These are phyloP conservation scores for Latheticus oryzae DNA, from an alignment of 2,888 invertebrate species.

Conservation along the genomic window DNA sequence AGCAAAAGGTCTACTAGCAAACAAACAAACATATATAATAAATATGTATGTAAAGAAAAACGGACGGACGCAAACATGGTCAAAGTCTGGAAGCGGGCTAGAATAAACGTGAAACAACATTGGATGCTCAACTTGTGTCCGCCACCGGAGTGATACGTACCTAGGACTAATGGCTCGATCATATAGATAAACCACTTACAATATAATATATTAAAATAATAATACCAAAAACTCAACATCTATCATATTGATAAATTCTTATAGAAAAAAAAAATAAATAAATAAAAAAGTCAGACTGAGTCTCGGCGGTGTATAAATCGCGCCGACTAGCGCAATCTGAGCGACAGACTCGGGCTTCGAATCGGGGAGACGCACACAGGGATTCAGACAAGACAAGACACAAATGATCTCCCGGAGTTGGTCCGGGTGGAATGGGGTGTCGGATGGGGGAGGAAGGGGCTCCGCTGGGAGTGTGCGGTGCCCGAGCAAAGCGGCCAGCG, in stretches of 20 bases:
- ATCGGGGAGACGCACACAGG: slow-evolving; percentile 87
- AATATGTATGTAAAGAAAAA: slow-evolving; percentile 27
- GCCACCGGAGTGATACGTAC: slow-evolving; percentile 65
- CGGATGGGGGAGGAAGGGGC: slow-evolving; percentile 51
- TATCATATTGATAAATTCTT: slow-evolving; percentile 9
- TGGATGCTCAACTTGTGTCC: slow-evolving; percentile 65
- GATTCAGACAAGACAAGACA: slow-evolving; percentile 86
- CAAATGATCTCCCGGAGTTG: slow-evolving; percentile 68
- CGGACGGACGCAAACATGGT: slow-evolving; percentile 50
- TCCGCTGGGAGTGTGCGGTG: slow-evolving; percentile 64
- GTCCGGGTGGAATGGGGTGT: slow-evolving; percentile 42
- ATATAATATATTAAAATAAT: too few relatives aligned
- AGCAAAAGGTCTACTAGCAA: slow-evolving; percentile 62
- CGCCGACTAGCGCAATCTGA: slow-evolving; percentile 48
- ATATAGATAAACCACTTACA: slow-evolving; percentile 37
- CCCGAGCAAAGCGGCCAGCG: slow-evolving; percentile 60
- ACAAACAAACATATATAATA: slow-evolving; percentile 53
- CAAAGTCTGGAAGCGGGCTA: slow-evolving; percentile 49
- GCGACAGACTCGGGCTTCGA: slow-evolving; percentile 65
- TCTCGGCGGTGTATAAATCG: slow-evolving; percentile 44
- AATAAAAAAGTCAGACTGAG: slow-evolving; percentile 21
- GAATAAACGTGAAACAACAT: slow-evolving; percentile 56
- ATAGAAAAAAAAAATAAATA: slow-evolving; percentile 6
- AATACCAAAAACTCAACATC: slow-evolving; percentile 27
- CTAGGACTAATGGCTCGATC: slow-evolving; percentile 58